Base-by-base conservation (phyloP, 2,113 vertebrate species). In the Cyrtonyx montezumae region DNA sequence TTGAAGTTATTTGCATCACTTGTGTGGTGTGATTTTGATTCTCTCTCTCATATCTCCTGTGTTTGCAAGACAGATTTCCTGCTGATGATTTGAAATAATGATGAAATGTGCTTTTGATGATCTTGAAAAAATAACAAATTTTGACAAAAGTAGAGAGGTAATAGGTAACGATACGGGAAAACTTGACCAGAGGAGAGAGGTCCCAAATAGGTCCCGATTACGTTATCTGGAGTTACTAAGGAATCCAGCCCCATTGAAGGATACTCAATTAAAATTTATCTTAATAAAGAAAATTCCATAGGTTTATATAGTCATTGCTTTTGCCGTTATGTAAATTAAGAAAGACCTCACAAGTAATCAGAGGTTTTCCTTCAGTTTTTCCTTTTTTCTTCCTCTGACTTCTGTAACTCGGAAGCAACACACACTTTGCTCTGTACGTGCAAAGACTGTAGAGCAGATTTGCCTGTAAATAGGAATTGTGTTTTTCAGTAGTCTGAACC, bases 1-100 rank as follows among this genome's bases (percentile, higher is more conserved):
- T 74, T 85, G 71, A 96, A 85, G 76, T 75, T 90, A 43, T 5
- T 51, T 94, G 49, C 36, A 88, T 70, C 32, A 28, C 61, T 43
- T 82, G 59, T 83, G 32, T 86, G 77, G 34, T 78, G 42, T 91
- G 71, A 85, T 89, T 92, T 84, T 63, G 30, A 45, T 65, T 55
- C 7, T 78, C 14, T 55, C 6, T 78, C 5, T 1, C 18, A 3
- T 22, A 22, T 70, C 51, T 79, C 16, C 37, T 77, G 23, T 56
- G 14, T 46, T 69, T 76, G 34, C 74, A 62, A 86, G 40, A 79
- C 75, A 65, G 17, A 84, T 55, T 37, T 81, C 42, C 49, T 70
- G 14, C 26, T 73, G 23, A 23, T 73, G 56, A 55, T 28, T 61
- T 70, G 66, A 26, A 80, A 1, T 16, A 76, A 45, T 32, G 45